Percentiles rank a stretch among this genome's conserved stretches.
Conservation (phyloP, 2,797 vertebrate species). For the Cyprinodon diabolis region DNA sequence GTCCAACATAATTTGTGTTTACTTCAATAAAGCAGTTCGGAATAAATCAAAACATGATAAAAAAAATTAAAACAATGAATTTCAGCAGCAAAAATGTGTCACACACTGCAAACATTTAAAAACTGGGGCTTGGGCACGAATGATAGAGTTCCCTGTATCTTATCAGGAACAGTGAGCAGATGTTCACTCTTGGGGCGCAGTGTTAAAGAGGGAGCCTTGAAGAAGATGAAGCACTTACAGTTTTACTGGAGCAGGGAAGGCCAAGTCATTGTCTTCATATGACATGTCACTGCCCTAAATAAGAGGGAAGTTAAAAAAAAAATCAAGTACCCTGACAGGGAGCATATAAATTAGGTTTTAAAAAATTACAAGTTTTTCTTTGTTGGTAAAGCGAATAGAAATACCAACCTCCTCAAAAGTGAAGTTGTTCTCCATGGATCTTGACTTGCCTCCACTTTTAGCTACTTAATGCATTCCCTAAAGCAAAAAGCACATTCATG, state of each 20-base stretch:
- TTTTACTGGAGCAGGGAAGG: slow-evolving; percentile 68
- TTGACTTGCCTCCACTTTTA: slow-evolving; percentile 39
- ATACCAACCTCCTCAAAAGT: slow-evolving; percentile 71
- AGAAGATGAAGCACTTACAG: slow-evolving; percentile 68
- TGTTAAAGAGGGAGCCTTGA: neutral
- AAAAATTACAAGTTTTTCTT: neutral
- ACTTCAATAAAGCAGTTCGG: neutral
- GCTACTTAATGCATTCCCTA: slow-evolving; percentile 65
- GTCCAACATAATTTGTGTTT: neutral
- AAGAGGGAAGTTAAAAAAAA: slow-evolving; percentile 18
- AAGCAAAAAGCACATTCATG: slow-evolving; percentile 9
- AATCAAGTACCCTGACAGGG: slow-evolving; percentile 6
- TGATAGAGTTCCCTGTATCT: slow-evolving; percentile 9
- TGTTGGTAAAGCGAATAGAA: neutral
- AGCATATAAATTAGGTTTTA: neutral
- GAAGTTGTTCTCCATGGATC: slow-evolving; percentile 72
- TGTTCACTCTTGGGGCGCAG: neutral
- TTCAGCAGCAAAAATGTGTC: neutral
- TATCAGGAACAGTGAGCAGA: slow-evolving; percentile 25
- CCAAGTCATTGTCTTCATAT: slow-evolving; percentile 72
- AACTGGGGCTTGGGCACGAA: slow-evolving; percentile 3
- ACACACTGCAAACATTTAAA: neutral
- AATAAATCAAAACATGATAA: neutral
- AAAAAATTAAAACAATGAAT: neutral
- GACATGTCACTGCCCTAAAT: slow-evolving; percentile 78